Percentiles rank a stretch among this genome's conserved stretches.
phyloP scores from a whole-genome alignment of 92 coral and sea anemone species.

The Ricordea florida region DNA sequence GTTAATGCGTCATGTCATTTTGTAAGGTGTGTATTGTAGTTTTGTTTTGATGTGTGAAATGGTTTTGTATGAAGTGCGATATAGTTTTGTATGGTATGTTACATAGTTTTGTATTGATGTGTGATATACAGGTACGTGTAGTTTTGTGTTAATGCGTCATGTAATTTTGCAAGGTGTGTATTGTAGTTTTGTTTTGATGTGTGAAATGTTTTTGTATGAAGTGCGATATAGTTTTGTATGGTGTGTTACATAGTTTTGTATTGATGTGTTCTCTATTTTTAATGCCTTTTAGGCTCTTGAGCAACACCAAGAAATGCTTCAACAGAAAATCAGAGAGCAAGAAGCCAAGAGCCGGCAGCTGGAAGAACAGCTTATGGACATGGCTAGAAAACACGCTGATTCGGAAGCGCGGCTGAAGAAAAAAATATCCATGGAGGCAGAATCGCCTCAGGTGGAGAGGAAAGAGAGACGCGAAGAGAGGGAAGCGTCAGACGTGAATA shows the following conservation, averaged over 20 bases:
- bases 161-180: too few relatives aligned
- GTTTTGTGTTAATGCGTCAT: too few relatives aligned
- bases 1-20: too few relatives aligned
- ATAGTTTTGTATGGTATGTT: too few relatives aligned
- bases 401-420: conserved; percentile 37
- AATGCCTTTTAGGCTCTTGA: conserved; percentile 47
- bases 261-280: neutral
- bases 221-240: too few relatives aligned
- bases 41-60: too few relatives aligned
- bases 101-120: too few relatives aligned
- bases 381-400: conserved; percentile 38
- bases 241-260: neutral
- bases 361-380: conserved; percentile 60
- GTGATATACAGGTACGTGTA: too few relatives aligned
- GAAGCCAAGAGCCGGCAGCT: conserved; percentile 70
- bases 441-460: neutral
- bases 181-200: too few relatives aligned
- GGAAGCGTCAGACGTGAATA: neutral
- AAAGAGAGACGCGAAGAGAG: neutral
- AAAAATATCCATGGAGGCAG: neutral
- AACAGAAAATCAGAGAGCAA: conserved; percentile 67
- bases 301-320: conserved; percentile 71
- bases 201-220: too few relatives aligned
- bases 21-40: too few relatives aligned
- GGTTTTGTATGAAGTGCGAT: too few relatives aligned